Percentiles rank a stretch among this genome's conserved stretches.
phyloP scores from a whole-genome alignment of 2,888 invertebrate genomes.

The Allophyes oxyacanthae region DNA sequence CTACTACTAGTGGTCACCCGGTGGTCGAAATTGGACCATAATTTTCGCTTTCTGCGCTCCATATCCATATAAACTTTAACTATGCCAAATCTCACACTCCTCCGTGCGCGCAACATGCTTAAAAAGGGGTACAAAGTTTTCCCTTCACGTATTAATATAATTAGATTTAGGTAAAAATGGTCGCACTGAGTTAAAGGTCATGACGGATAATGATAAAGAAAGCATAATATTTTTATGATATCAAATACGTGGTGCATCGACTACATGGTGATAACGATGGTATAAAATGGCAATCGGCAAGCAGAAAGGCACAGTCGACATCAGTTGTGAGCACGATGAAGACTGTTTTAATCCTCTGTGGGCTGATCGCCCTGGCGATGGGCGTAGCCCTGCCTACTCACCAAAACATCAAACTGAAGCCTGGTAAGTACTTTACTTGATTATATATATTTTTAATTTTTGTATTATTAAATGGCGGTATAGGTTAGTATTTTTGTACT shows the following conservation, averaged over 20 bases:
- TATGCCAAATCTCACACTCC: too few species aligned
- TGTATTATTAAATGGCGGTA: too few species aligned
- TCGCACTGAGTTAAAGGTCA: constrained; percentile 36
- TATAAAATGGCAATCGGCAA: constrained; percentile 55
- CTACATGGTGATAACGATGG: constrained; percentile 9
- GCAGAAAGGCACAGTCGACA: constrained; percentile 72
- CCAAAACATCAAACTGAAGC: constrained; percentile 52
- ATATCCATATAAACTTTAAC: too few species aligned
- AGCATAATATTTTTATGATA: constrained; percentile 49
- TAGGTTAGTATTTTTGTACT: too few species aligned
- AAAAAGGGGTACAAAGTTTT: too few species aligned
- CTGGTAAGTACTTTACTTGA: constrained; percentile 27
- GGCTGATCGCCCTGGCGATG: constrained; percentile 76
- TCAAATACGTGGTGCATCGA: constrained; percentile 19
- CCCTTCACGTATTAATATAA: too few species aligned
- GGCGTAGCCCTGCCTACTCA: constrained; percentile 66
- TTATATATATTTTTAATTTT: too few species aligned
- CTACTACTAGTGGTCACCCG: too few species aligned
- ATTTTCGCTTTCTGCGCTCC: too few species aligned
- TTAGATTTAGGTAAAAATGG: background rate
- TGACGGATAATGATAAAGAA: constrained; percentile 46
- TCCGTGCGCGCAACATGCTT: too few species aligned
- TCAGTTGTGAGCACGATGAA: constrained; percentile 77
- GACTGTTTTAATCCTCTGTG: constrained; percentile 82
- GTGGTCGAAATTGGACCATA: too few species aligned